Base-by-base conservation (phyloP, 2,888 invertebrate genomes). In the Thelaira solivaga region DNA sequence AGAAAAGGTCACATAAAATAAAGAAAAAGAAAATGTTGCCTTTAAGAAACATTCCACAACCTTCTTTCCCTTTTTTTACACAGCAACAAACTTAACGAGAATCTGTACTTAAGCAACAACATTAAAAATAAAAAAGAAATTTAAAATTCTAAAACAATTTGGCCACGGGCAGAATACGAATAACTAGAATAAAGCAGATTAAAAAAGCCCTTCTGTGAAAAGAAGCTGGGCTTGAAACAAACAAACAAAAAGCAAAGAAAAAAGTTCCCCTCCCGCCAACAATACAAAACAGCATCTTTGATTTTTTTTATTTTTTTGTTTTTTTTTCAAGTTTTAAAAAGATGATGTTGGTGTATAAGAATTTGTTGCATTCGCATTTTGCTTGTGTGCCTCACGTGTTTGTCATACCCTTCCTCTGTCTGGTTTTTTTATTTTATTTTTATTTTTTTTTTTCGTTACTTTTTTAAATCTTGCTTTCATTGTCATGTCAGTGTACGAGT, bases 311-410 rank as follows among this genome's bases (percentile, higher is more conserved):
- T 26, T 53, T n/a, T 24, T 11, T 65, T 26, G 0, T 41, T 20
- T 43, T 29, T 26, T n/a, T 24, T 31, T 22, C 4, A 31, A 64
- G 41, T 67, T 59, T 49, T 65, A 57, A 31, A 24, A 49, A 41
- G 47, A 64, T 64, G 55, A 65, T 65, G 57, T 72, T 31, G 10
- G n/a, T 51, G 8, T 59, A 61, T 16, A 53, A 65, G 47, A 67
- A 57, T 43, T 57, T 62, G 64, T 64, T 29, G 64, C 64, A 47
- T 62, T n/a, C n/a, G 72, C 31, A 11, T 34, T 55, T 67, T 62
- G 53, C 72, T 34, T 57, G 55, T 62, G 41, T 57, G 20, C 34
- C 61, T 77, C 77, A 73, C 67, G 72, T 62, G 72, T 67, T 55
- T 41, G 61, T 24, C 61, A 49, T 61, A 55, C 73, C 67, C 49